phyloP scores from a whole-genome alignment of 2,113 vertebrate genomes.

The Sander lucioperca region DNA sequence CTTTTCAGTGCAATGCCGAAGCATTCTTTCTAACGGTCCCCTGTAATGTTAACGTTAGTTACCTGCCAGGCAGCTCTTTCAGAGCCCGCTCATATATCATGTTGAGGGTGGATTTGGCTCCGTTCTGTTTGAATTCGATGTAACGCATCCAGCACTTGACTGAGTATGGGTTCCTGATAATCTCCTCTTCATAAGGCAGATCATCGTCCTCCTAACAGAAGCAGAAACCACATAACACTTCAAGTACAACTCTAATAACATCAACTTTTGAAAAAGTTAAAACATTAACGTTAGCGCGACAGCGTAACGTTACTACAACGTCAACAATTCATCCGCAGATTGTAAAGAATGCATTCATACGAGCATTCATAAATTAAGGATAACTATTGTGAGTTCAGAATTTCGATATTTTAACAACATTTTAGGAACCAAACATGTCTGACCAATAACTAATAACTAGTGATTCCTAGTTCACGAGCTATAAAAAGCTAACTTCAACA shows the following conservation, averaged over 20 bases:
- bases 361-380: not conserved
- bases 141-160: slow-evolving; percentile 96
- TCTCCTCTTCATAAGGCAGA: slow-evolving; percentile 94
- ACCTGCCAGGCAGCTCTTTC: slow-evolving; percentile 94
- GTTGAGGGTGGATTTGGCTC: slow-evolving; percentile 86
- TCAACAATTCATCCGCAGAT: too few relatives aligned
- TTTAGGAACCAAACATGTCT: not conserved
- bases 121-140: slow-evolving; percentile 91
- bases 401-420: not conserved
- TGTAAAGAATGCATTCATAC: too few relatives aligned
- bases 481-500: slow-evolving; percentile 15
- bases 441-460: not conserved
- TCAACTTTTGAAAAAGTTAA: not conserved
- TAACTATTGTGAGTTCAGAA: accelerated
- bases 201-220: slow-evolving; percentile 90
- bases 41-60: not conserved
- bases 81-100: slow-evolving; percentile 93
- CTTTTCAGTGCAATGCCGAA: not conserved
- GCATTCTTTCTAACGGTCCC: not conserved
- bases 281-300: not conserved
- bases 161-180: slow-evolving; percentile 93
- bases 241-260: not conserved
- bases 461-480: not conserved
- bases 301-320: not conserved
- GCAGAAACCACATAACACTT: not conserved